Evolutionary conservation across 1,140 invertebrate genomes (phyloP).

Genomic region (Sitodiplosis mosellana): DNA sequence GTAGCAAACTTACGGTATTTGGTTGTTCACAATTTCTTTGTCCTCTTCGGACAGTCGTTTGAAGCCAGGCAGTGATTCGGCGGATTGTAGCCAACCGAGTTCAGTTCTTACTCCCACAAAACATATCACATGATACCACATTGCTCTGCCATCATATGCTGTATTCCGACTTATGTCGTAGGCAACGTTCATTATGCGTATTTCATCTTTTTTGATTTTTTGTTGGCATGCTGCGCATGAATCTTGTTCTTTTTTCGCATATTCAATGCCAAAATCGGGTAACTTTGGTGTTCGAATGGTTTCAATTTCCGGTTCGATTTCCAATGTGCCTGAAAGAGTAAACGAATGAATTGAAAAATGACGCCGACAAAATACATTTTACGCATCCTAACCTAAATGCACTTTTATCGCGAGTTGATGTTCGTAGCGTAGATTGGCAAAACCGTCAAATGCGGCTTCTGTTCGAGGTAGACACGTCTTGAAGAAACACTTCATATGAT

Average conservation of each 20-base stretch:
- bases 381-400: not conserved
- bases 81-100: not conserved
- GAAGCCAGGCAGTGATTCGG: not conserved
- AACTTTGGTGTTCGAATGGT: not conserved
- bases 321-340: not conserved
- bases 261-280: not conserved
- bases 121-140: not conserved
- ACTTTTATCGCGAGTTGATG: not conserved
- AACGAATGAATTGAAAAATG: no score
- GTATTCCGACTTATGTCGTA: not conserved
- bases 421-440: not conserved
- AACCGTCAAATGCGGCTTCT: not conserved
- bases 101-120: not conserved
- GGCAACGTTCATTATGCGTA: not conserved
- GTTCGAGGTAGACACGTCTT: not conserved
- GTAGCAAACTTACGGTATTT: not conserved
- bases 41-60: not conserved
- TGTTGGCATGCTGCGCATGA: not conserved
- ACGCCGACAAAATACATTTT: no score
- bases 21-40: not conserved
- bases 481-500: not conserved
- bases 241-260: not conserved
- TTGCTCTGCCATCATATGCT: not conserved
- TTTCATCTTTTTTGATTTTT: not conserved
- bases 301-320: not conserved